phyloP scores from a whole-genome alignment of 92 coral and sea anemone species.

The Desmophyllum pertusum region DNA sequence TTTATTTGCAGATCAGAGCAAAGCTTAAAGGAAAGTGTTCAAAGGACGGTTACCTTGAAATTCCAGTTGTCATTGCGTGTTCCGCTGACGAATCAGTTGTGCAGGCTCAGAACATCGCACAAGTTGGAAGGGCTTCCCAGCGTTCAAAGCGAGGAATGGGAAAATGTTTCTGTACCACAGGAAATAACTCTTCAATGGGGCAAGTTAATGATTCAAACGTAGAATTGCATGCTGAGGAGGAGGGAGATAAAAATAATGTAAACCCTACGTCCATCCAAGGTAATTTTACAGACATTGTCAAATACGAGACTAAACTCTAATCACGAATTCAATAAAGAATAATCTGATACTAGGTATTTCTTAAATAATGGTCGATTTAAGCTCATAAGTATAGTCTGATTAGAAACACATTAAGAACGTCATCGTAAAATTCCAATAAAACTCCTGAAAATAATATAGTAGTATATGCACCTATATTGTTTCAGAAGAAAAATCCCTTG shows the following conservation, averaged over 20 bases:
- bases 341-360: constrained; percentile 8
- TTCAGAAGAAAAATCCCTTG: too few species aligned
- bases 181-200: not conserved
- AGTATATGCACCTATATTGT: too few species aligned
- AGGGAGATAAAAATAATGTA: constrained; percentile 1
- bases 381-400: constrained; percentile 21
- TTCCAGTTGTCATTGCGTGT: constrained; percentile 55
- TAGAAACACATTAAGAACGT: not conserved
- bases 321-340: not conserved
- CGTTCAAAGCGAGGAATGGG: constrained; percentile 30
- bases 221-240: not conserved
- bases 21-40: constrained; percentile 39
- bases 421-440: too few species aligned
- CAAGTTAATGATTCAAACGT: not conserved
- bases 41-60: constrained; percentile 40
- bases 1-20: constrained; percentile 43
- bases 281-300: constrained; percentile 9
- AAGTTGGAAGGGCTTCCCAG: not conserved
- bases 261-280: not conserved
- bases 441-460: too few species aligned
- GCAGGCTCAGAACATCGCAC: constrained; percentile 16
- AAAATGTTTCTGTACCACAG: constrained; percentile 59
- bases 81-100: constrained; percentile 28
- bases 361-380: constrained; percentile 25
- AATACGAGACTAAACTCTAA: not conserved